These are phyloP conservation scores for Girardinichthys multiradiatus DNA, from an alignment of 2,113 vertebrate genomes.

Conservation along the genomic window DNA sequence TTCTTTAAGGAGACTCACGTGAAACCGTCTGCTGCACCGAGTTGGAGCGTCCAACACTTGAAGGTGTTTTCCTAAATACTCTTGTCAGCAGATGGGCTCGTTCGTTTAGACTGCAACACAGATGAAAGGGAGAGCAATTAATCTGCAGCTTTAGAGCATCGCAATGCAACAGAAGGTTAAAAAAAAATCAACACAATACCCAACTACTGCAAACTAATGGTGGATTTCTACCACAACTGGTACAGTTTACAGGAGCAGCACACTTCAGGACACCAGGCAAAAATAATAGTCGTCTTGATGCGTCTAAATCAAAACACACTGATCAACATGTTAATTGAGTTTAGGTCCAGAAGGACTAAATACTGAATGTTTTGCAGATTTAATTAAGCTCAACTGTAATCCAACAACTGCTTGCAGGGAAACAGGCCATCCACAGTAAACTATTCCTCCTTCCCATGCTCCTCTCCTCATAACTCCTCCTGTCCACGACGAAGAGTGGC, in stretches of 20 bases:
- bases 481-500: conserved; percentile 71
- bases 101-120: conserved; percentile 90
- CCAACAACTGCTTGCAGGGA: conserved; percentile 55
- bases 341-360: conserved; percentile 19
- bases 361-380: conserved; percentile 45
- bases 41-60: conserved; percentile 90
- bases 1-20: conserved; percentile 85
- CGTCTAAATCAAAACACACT: too few species aligned
- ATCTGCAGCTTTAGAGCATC: conserved; percentile 2
- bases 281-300: too few species aligned
- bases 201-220: background rate
- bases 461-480: conserved; percentile 41
- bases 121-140: conserved; percentile 27
- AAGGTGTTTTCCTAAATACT: conserved; percentile 95
- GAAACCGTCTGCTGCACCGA: conserved; percentile 94
- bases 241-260: too few species aligned
- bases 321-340: too few species aligned
- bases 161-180: background rate
- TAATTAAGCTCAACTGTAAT: conserved; percentile 47
- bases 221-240: background rate
- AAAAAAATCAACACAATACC: background rate
- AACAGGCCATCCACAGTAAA: conserved; percentile 69
- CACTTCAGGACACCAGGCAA: too few species aligned
- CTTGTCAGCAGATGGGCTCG: conserved; percentile 96
- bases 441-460: conserved; percentile 30